These are phyloP conservation scores for Malurus leucopterus DNA, from an alignment of 2,797 vertebrate species.

Conservation along the genomic window DNA sequence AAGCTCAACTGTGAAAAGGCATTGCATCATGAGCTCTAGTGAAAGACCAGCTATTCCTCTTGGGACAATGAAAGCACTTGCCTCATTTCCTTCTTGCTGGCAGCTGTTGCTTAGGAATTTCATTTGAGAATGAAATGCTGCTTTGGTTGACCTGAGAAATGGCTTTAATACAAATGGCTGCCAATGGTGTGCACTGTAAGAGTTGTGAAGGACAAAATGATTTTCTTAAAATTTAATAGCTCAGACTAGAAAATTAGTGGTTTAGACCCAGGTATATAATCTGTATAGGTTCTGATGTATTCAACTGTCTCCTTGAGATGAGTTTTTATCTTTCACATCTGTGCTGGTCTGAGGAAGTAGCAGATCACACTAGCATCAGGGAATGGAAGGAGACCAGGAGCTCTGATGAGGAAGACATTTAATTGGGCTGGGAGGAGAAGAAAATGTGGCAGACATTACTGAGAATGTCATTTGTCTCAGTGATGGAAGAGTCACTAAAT, in stretches of 20 bases:
- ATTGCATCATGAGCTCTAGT: constrained; percentile 19
- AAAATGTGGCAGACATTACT: not conserved
- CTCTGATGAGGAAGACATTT: not conserved
- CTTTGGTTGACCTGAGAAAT: not conserved
- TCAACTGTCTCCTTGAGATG: not conserved
- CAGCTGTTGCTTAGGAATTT: constrained; percentile 46
- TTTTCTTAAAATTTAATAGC: not conserved
- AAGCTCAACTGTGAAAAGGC: constrained; percentile 29
- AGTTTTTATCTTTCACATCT: not conserved
- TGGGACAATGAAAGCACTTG: constrained; percentile 20
- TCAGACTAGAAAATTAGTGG: not conserved
- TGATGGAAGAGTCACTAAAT: not conserved
- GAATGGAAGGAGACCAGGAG: not conserved
- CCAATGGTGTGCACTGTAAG: not conserved
- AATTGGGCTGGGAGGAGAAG: not conserved
- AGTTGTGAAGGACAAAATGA: not conserved
- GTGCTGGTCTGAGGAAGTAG: not conserved
- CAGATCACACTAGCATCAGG: not conserved
- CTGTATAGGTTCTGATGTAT: not conserved
- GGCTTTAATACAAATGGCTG: not conserved
- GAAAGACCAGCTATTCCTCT: constrained; percentile 13
- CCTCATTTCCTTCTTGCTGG: constrained; percentile 7
- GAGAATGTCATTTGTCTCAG: not conserved
- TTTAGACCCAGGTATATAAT: not conserved
- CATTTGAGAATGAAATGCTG: not conserved